A percentile compares a stretch with the other conserved stretches of the same genome.
phyloP scores from a whole-genome alignment of 2,797 vertebrate species.

The Uromys caudimaculatus region DNA sequence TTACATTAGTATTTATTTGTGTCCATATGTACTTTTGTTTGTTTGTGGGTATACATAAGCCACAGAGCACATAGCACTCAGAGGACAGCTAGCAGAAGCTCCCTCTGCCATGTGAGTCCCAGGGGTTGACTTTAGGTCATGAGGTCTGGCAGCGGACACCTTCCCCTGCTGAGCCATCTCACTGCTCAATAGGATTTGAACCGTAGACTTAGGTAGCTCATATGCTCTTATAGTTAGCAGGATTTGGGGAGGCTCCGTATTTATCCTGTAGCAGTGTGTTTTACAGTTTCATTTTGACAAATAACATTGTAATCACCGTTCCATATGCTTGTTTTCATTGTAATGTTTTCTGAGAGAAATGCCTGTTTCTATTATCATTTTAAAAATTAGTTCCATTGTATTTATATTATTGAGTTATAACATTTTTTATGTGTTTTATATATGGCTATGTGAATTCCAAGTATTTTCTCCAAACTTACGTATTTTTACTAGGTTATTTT shows the following conservation, averaged over 20 bases:
- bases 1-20: neutral
- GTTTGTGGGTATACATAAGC: neutral
- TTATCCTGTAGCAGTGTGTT: neutral
- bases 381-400: neutral
- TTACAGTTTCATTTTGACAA: neutral
- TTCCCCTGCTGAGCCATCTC: neutral
- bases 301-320: neutral
- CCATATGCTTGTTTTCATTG: neutral
- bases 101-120: neutral
- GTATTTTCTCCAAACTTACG: neutral
- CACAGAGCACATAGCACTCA: neutral
- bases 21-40: neutral
- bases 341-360: neutral
- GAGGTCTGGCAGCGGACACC: neutral
- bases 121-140: neutral
- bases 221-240: neutral
- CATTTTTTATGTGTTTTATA: neutral
- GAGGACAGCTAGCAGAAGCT: neutral
- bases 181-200: no score
- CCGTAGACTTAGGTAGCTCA: neutral
- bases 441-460: neutral
- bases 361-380: neutral
- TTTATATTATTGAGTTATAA: neutral
- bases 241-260: neutral
- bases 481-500: conserved; percentile 89